Conservation (phyloP, 53 echinoderm and acorn worm genomes). For the Mesocentrotus franciscanus region DNA sequence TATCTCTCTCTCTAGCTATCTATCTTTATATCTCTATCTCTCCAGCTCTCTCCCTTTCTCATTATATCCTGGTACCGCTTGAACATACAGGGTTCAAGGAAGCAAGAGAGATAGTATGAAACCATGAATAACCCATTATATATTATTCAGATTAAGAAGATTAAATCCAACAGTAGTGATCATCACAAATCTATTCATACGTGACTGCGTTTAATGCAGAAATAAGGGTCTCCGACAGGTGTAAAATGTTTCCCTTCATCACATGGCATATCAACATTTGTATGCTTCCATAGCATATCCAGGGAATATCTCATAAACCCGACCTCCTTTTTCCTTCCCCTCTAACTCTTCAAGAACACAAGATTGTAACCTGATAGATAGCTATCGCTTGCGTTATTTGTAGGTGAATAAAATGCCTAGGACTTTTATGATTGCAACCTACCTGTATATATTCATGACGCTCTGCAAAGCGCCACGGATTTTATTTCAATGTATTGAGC, state of each 20-base stretch:
- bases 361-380: background rate
- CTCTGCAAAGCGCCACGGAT: background rate
- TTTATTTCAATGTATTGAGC: background rate
- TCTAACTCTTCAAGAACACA: background rate
- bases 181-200: background rate
- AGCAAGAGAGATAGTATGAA: background rate
- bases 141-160: background rate
- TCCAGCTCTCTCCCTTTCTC: background rate
- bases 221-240: background rate
- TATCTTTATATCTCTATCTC: background rate
- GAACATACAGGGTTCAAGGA: background rate
- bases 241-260: background rate
- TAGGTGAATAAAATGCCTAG: background rate
- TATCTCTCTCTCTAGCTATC: too few species aligned
- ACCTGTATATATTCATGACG: background rate
- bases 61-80: background rate
- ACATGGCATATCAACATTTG: background rate
- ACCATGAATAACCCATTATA: background rate
- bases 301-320: background rate
- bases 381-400: background rate
- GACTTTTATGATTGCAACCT: background rate
- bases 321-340: background rate
- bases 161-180: background rate
- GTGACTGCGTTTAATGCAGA: too few species aligned
- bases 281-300: background rate